Conservation (phyloP, 2,888 invertebrate species). For the Lasius fuliginosus region DNA sequence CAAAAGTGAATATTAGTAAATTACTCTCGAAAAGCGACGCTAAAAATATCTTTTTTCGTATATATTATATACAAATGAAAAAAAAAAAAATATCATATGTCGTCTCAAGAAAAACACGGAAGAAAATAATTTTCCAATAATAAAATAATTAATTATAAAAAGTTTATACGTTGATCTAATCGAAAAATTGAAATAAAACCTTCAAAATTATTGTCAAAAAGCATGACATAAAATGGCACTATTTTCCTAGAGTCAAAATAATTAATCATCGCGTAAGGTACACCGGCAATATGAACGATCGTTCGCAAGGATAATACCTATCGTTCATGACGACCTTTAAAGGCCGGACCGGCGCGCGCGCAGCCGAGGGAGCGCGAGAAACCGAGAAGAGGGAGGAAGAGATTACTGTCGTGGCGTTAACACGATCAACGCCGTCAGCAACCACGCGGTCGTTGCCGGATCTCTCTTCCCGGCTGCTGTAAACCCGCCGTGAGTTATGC, state of each 20-base stretch:
- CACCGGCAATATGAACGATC: background rate
- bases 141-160: slow-evolving; percentile 4
- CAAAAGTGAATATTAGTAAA: background rate
- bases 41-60: background rate
- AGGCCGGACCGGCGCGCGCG: slow-evolving; percentile 62
- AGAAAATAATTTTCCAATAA: background rate
- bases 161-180: background rate
- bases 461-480: slow-evolving; percentile 66
- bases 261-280: slow-evolving; percentile 8
- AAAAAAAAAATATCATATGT: background rate
- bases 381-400: slow-evolving; percentile 54
- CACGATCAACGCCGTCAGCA: slow-evolving; percentile 69
- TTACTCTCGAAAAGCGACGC: background rate
- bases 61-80: background rate
- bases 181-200: background rate
- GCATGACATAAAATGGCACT: background rate
- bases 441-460: slow-evolving; percentile 59
- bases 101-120: background rate
- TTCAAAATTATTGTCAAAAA: background rate
- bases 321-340: slow-evolving; percentile 71
- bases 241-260: background rate
- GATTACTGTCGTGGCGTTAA: slow-evolving; percentile 71
- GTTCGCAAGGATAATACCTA: slow-evolving; percentile 64
- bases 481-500: slow-evolving; percentile 78
- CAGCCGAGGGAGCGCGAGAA: slow-evolving; percentile 19